Base-by-base conservation (phyloP, 2,113 vertebrate species). In the Paracanthobrama guichenoti region DNA sequence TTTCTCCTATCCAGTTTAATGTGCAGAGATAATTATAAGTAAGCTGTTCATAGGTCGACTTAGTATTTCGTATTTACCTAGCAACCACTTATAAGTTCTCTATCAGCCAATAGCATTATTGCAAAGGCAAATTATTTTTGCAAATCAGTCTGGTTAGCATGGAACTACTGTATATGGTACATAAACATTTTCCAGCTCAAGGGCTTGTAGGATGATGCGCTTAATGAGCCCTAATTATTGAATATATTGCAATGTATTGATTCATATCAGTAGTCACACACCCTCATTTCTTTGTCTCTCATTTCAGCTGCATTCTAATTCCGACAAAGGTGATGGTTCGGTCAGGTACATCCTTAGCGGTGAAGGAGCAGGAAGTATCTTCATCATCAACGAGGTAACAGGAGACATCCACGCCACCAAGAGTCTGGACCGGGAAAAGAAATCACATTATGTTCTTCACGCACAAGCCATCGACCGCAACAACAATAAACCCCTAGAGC, bases 331-430 rank as follows among this genome's bases (percentile, higher is more conserved):
- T 18, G 96, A 97, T 91, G 96, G 96, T 72, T 96, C 95, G 60
- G 96, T 97, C 82, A 95, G 96, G 89, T 97, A 97, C 86, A 97
- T 97, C 85, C 94, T 97, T 53, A 96, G 95, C 62, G 96, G 96
- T 88, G 96, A 97, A 94, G 96, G 96, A 28, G 96, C 96, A 0
- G 96, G 96, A n/a, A 95, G 94, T 86, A 96, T 97, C 91, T 97
- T 97, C 89, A 93, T 96, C 90, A 97, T 97, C 87, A 95, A 96
- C 87, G 96, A 97, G 84, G 95, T 94, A 0, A 97, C 96, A 0
- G 96, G 96, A 59, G 96, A 97, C 87, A 97, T 97, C 89, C 96
- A 97, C 87, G 96, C 96, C 83, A 97, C 95, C 8, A 96, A 97
- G 91, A 96, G 96, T 86, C 89, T 97, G 39, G 96, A 97, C 88